Base-by-base conservation (phyloP, 2,113 vertebrate species). In the Caretta caretta region DNA sequence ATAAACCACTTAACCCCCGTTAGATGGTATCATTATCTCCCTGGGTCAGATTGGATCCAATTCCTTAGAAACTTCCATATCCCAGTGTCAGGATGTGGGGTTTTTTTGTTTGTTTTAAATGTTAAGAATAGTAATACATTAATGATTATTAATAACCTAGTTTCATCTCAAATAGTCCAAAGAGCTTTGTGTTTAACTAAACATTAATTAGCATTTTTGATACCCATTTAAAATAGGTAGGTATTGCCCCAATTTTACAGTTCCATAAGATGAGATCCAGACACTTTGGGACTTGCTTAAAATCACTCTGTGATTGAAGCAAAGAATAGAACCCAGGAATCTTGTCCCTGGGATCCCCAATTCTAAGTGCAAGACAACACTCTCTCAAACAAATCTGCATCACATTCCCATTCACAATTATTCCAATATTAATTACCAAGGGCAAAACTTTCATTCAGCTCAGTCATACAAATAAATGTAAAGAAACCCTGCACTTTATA, bases 401-500 rank as follows among this genome's bases (percentile, higher is more conserved):
- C 50, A 95, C 88, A 17, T 92, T 96, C 89, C 82, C 35, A 83
- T 93, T 96, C 83, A 62, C 78, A 97, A 93, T 95, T 96, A 97
- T 94, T 86, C 80, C 95, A 91, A 88, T 92, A 79, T 96, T 97
- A 95, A 96, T 98, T 97, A 93, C 89, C 90, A 96, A 87, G 96
- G 91, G 80, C 85, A 94, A 92, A 96, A 91, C 91, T 97, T 92
- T 97, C 95, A 93, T 97, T 96, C 81, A 96, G 96, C 93, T 95
- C 82, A 51, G 29, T 90, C 1, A 0, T 19, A 48, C n/a, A 51
- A 93, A 95, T 97, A 94, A 94, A 89, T 92, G 49, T 72, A 0
- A 90, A 92, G 88, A 96, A 97, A 97, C 96, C 90, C 62, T 97
- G 72, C 90, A 88, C 95, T 98, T 97, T 81, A 89, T 80, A 97